phyloP scores from a whole-genome alignment of 1,140 invertebrate genomes.

The Amphibalanus amphitrite region DNA sequence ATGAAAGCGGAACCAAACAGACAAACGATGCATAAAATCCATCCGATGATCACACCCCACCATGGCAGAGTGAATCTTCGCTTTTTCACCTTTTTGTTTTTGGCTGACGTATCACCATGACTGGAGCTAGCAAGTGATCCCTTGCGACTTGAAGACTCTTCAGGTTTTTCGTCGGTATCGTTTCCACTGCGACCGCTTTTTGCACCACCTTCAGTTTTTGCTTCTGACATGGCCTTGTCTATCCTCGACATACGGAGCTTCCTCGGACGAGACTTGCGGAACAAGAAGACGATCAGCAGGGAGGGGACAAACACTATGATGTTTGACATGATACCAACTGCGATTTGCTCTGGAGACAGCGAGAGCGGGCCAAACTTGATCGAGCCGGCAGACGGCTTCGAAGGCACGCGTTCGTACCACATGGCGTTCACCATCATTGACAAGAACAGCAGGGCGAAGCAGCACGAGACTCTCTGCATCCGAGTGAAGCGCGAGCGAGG shows the following conservation, averaged over 20 bases:
- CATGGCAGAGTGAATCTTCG: conserved; percentile 17
- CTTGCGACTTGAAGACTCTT: neutral
- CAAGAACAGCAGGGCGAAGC: conserved; percentile 32
- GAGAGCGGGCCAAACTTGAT: neutral
- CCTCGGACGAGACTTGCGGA: conserved; percentile 18
- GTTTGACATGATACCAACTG: conserved; percentile 25
- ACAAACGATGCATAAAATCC: conserved; percentile 27
- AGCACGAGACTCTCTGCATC: conserved; percentile 33
- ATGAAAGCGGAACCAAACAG: conserved; percentile 28
- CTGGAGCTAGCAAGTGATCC: neutral
- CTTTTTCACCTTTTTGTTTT: conserved; percentile 9
- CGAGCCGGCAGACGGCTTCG: neutral
- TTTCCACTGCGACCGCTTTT: neutral
- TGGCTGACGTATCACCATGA: neutral
- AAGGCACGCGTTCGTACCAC: neutral
- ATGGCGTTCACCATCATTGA: too few species aligned
- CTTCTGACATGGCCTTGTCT: conserved; percentile 11
- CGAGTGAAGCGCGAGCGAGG: conserved; percentile 32
- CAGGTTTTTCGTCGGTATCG: neutral
- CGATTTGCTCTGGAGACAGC: conserved; percentile 17
- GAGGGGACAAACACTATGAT: conserved; percentile 33
- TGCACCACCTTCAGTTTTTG: conserved; percentile 1
- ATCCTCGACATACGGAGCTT: conserved; percentile 16
- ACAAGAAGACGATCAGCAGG: conserved; percentile 28
- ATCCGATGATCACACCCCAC: conserved; percentile 24